Conservation (phyloP, 2,113 vertebrate species). For the Lepus europaeus region DNA sequence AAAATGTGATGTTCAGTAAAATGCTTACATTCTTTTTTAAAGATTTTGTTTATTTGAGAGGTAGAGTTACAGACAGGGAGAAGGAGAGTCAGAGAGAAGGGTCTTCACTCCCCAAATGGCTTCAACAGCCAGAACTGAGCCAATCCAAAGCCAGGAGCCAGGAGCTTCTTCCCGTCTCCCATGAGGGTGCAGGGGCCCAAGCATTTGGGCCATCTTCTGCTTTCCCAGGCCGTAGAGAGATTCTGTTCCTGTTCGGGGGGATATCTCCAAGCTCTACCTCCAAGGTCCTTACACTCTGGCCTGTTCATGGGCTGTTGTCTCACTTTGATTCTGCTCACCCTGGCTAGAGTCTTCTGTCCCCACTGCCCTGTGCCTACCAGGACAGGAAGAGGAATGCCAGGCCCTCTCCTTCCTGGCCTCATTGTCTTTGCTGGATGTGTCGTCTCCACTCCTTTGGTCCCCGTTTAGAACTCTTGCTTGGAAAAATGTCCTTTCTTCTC, state of each 20-base stretch:
- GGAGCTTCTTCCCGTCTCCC: too few species aligned
- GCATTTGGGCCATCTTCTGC: too few species aligned
- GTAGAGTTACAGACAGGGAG: too few species aligned
- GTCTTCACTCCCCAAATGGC: too few species aligned
- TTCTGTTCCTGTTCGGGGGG: not conserved
- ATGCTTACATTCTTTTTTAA: not conserved
- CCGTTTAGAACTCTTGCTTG: not conserved
- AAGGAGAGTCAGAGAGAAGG: too few species aligned
- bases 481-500: not conserved
- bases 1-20: conserved; percentile 6
- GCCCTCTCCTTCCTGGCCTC: not conserved
- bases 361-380: not conserved
- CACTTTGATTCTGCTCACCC: not conserved
- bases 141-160: too few species aligned
- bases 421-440: not conserved
- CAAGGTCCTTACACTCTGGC: not conserved
- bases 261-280: not conserved
- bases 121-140: too few species aligned
- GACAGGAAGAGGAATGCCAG: not conserved
- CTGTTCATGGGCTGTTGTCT: not conserved
- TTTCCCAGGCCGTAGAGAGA: not conserved
- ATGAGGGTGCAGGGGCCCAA: too few species aligned
- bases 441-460: not conserved
- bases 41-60: too few species aligned
- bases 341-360: not conserved